These are phyloP conservation scores for Trachymyrmex cornetzi DNA, from an alignment of 1,140 invertebrate genomes.

Conservation along the genomic window DNA sequence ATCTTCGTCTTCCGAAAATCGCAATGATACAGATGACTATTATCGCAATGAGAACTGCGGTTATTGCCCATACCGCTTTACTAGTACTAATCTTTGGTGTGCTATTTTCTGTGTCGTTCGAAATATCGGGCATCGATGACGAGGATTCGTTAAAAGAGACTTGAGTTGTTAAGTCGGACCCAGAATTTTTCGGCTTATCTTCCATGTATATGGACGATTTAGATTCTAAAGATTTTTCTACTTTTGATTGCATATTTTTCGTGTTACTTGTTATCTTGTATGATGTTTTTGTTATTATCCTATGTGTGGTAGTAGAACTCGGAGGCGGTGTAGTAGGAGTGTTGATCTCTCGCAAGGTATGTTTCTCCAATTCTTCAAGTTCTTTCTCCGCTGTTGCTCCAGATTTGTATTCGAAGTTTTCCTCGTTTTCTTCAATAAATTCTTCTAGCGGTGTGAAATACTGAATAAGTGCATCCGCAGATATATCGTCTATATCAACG, in stretches of 20 bases:
- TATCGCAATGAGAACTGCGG: constrained; percentile 79
- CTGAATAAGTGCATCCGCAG: constrained; percentile 63
- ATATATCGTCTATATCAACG: constrained; percentile 76
- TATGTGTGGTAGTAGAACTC: constrained; percentile 49
- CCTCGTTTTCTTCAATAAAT: constrained; percentile 76
- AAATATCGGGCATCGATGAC: not conserved
- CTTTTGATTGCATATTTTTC: constrained; percentile 1
- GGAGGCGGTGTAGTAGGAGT: constrained; percentile 72
- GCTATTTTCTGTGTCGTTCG: constrained; percentile 20
- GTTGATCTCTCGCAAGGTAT: constrained; percentile 66
- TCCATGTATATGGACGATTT: constrained; percentile 38
- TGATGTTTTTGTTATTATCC: not conserved
- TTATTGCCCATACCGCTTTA: constrained; percentile 82
- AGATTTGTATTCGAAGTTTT: constrained; percentile 61
- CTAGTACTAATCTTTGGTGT: constrained; percentile 78
- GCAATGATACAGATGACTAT: constrained; percentile 81
- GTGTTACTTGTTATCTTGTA: not conserved
- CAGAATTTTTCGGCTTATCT: constrained; percentile 33
- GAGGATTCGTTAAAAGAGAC: constrained; percentile 28
- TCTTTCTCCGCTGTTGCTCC: constrained; percentile 71
- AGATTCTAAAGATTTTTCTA: constrained; percentile 33
- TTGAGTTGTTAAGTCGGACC: not conserved
- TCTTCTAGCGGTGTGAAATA: constrained; percentile 80
- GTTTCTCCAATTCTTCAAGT: constrained; percentile 71
- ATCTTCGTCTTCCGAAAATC: constrained; percentile 81